phyloP scores from a whole-genome alignment of 1,140 invertebrate species.

The Hermetia illucens region DNA sequence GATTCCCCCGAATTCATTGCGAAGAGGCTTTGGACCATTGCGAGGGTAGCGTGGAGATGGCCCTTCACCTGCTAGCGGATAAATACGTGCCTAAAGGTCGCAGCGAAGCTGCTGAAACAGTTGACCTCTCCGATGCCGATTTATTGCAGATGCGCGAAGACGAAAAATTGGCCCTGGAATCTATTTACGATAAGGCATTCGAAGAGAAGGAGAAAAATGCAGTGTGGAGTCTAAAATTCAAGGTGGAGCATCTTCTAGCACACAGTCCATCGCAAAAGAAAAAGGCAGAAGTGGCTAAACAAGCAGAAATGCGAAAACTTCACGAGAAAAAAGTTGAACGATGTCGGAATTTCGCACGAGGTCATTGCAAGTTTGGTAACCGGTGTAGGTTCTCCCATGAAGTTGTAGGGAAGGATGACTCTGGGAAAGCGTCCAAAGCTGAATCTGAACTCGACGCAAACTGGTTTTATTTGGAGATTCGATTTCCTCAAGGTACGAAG shows the following conservation, averaged over 20 bases:
- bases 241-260: slow-evolving; percentile 49
- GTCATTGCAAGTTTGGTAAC: slow-evolving; percentile 49
- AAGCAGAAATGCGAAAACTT: slow-evolving; percentile 12
- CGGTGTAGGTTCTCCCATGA: slow-evolving; percentile 61
- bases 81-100: slow-evolving; percentile 40
- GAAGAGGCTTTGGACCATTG: slow-evolving; percentile 50
- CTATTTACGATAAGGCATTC: slow-evolving; percentile 55
- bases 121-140: slow-evolving; percentile 34
- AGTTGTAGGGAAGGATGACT: slow-evolving; percentile 8
- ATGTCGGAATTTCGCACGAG: slow-evolving; percentile 51
- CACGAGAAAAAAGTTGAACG: slow-evolving; percentile 9
- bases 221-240: slow-evolving; percentile 50
- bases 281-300: slow-evolving; percentile 30
- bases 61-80: slow-evolving; percentile 48
- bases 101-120: slow-evolving; percentile 9
- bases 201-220: slow-evolving; percentile 45
- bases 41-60: slow-evolving; percentile 45
- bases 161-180: slow-evolving; percentile 54
- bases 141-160: slow-evolving; percentile 46
- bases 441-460: slow-evolving; percentile 21
- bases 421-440: slow-evolving; percentile 15
- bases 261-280: slow-evolving; percentile 36
- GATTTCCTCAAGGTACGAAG: slow-evolving; percentile 49
- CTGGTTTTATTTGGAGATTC: slow-evolving; percentile 49
- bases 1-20: slow-evolving; percentile 58